Conservation (phyloP, 1,140 invertebrate species). For the Oppia nitens region DNA sequence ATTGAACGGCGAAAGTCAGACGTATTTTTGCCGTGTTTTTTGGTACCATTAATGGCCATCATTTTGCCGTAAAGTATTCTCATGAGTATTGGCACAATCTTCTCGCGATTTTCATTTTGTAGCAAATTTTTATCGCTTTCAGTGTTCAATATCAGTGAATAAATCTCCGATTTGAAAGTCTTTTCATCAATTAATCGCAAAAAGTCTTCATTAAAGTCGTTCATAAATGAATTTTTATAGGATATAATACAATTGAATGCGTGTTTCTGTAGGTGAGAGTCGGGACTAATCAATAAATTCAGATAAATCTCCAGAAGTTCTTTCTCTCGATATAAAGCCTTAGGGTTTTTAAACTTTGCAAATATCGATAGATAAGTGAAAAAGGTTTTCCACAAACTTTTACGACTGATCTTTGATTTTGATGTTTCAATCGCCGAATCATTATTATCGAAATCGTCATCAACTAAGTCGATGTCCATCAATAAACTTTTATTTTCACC, state of each 20-base stretch:
- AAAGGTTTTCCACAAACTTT: slow-evolving; percentile 9
- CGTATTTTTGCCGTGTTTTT: slow-evolving; percentile 50
- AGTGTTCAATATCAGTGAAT: slow-evolving; percentile 42
- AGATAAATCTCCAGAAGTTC: slow-evolving; percentile 25
- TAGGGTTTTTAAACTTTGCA: slow-evolving; percentile 58
- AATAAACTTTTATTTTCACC: slow-evolving; percentile 11
- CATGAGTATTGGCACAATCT: slow-evolving; percentile 60
- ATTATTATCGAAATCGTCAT: not conserved
- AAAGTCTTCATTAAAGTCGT: slow-evolving; percentile 55
- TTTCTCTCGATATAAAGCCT: slow-evolving; percentile 49
- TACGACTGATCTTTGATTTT: slow-evolving; percentile 4
- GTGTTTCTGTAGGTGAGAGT: slow-evolving; percentile 56
- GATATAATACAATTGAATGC: slow-evolving; percentile 65
- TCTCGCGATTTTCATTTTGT: slow-evolving; percentile 47
- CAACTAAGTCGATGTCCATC: slow-evolving; percentile 6
- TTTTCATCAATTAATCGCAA: slow-evolving; percentile 64
- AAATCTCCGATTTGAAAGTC: slow-evolving; percentile 62
- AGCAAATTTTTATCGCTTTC: slow-evolving; percentile 47
- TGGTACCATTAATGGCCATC: slow-evolving; percentile 48
- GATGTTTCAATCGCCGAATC: not conserved
- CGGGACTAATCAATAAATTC: slow-evolving; percentile 52
- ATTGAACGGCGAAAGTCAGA: slow-evolving; percentile 48
- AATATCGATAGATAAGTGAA: slow-evolving; percentile 38
- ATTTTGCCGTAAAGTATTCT: slow-evolving; percentile 77
- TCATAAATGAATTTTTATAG: slow-evolving; percentile 58